Percentiles rank a stretch among this genome's conserved stretches.
phyloP scores from a whole-genome alignment of 2,113 vertebrate species.

The Phalacrocorax aristotelis region DNA sequence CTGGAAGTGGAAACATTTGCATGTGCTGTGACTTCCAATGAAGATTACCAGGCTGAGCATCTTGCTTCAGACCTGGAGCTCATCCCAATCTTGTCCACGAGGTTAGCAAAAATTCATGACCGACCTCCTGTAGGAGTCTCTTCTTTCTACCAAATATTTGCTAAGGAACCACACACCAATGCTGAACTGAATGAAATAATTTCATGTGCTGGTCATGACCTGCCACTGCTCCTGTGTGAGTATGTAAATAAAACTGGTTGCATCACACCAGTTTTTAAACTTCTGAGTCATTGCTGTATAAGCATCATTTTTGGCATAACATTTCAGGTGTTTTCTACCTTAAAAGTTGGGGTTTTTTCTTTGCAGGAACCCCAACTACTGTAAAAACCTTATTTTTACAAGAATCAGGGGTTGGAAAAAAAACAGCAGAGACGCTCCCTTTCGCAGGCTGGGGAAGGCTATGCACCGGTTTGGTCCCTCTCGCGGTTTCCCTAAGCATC shows the following conservation, averaged over 20 bases:
- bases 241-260: background rate
- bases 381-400: background rate
- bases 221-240: background rate
- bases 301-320: background rate
- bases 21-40: background rate
- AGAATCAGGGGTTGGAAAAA: background rate
- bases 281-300: background rate
- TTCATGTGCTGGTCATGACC: background rate
- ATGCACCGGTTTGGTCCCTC: background rate
- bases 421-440: background rate
- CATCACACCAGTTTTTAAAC: background rate
- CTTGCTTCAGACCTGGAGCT: background rate
- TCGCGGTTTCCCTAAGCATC: accelerated
- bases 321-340: background rate
- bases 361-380: background rate
- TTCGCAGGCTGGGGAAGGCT: background rate
- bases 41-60: background rate
- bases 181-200: background rate
- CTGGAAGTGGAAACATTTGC: background rate
- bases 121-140: background rate
- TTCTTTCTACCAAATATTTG: background rate
- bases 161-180: background rate
- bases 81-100: background rate
- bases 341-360: background rate
- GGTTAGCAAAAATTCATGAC: background rate